Evolutionary conservation across 2,113 vertebrate species (phyloP).

Genomic region (Amphilophus citrinellus): DNA sequence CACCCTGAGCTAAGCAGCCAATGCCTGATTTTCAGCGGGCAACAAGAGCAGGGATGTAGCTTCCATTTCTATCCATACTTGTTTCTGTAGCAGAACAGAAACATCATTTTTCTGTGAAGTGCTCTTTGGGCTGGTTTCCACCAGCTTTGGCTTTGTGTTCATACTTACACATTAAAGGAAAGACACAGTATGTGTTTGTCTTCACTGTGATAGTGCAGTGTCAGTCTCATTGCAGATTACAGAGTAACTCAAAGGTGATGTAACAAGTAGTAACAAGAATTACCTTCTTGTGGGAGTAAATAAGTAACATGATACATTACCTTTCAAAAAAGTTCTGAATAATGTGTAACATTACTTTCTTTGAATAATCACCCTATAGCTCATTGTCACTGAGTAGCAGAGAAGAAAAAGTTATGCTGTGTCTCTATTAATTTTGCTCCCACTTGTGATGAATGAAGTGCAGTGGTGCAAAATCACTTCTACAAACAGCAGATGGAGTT

Average conservation of each 20-base stretch:
- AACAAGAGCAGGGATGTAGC: no score
- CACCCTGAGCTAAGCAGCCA: no score
- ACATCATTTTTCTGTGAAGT: no score
- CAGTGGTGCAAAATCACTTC: neutral
- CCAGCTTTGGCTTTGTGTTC: no score
- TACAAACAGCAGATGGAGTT: slow-evolving; percentile 16
- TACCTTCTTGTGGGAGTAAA: neutral
- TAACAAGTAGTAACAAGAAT: neutral
- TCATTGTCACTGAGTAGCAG: neutral
- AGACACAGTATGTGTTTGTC: no score
- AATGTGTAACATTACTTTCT: slow-evolving; percentile 1
- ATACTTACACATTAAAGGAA: no score
- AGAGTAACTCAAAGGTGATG: neutral
- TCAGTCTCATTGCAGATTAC: neutral
- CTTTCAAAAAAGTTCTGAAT: neutral
- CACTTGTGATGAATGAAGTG: slow-evolving; percentile 2
- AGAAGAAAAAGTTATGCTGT: neutral
- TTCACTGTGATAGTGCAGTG: neutral
- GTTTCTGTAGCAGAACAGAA: no score
- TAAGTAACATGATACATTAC: neutral
- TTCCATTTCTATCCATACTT: no score
- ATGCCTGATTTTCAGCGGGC: no score
- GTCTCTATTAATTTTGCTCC: neutral
- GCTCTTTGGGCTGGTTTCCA: no score
- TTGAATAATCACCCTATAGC: neutral